These are phyloP conservation scores for Microcebus murinus DNA, from an alignment of 2,113 vertebrate genomes.

Conservation along the genomic window DNA sequence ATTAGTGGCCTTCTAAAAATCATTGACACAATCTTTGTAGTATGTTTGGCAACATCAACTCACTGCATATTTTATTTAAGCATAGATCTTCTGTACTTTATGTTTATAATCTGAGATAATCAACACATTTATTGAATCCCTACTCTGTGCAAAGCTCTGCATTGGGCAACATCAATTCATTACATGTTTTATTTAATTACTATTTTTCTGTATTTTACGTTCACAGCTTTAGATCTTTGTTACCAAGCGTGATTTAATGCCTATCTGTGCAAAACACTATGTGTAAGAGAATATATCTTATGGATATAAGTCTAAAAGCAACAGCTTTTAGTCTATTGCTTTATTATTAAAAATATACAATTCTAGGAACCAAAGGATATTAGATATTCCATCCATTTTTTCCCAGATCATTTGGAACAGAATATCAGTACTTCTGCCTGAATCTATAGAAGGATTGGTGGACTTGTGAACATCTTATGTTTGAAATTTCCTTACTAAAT, in stretches of 20 bases:
- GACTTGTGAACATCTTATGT: constrained; percentile 37
- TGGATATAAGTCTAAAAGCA: constrained; percentile 56
- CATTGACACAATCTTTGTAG: neutral
- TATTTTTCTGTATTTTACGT: constrained; percentile 13
- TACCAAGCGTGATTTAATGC: neutral
- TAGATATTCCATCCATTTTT: constrained; percentile 34
- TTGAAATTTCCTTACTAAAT: constrained; percentile 48
- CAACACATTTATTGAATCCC: neutral
- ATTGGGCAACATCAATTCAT: neutral
- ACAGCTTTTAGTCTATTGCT: neutral
- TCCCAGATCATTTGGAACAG: constrained; percentile 41
- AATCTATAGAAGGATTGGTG: constrained; percentile 35
- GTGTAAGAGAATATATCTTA: constrained; percentile 39
- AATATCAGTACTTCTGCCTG: neutral
- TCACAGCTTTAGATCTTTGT: constrained; percentile 4
- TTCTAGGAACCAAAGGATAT: constrained; percentile 31
- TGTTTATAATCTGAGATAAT: constrained; percentile 42
- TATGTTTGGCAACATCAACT: neutral
- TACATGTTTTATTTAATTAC: constrained; percentile 12
- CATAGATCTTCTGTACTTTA: constrained; percentile 9
- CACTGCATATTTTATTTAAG: constrained; percentile 27
- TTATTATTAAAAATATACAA: constrained; percentile 58
- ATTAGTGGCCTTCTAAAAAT: neutral
- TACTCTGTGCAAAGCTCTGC: neutral
- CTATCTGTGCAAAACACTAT: neutral